Conservation (phyloP, 64 coral and sea anemone species). For the Anthopleura sola region DNA sequence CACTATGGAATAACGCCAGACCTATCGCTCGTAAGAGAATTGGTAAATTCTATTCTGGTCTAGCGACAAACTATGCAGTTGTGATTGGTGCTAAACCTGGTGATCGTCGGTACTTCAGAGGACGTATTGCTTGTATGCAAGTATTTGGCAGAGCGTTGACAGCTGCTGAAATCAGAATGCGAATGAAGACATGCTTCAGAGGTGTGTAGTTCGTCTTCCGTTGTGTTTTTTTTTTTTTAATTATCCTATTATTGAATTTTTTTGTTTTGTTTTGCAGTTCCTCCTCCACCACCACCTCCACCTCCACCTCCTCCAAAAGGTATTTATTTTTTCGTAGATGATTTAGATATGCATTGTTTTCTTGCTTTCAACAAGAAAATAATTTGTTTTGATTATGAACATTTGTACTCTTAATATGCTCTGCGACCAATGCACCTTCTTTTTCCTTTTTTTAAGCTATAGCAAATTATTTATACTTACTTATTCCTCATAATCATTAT, state of each 20-base stretch:
- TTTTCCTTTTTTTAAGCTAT: too few relatives aligned
- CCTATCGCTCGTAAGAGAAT: conserved; percentile 23
- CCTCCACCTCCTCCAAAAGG: not conserved
- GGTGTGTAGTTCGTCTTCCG: not conserved
- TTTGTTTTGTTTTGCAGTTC: conserved; percentile 5
- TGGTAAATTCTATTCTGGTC: conserved; percentile 27
- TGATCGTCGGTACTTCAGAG: conserved; percentile 45
- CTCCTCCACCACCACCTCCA: conserved; percentile 3
- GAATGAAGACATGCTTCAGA: conserved; percentile 49
- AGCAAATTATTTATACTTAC: not conserved
- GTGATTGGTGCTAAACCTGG: conserved; percentile 25
- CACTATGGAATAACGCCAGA: conserved; percentile 27
- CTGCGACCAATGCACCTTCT: too few relatives aligned
- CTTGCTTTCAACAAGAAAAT: too few relatives aligned
- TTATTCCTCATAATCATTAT: too few relatives aligned
- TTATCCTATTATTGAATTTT: not conserved
- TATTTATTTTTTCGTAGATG: too few relatives aligned
- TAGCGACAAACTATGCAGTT: conserved; percentile 35
- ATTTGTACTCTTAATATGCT: too few relatives aligned
- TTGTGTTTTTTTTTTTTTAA: too few relatives aligned
- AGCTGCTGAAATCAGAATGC: conserved; percentile 31
- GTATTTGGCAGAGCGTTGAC: conserved; percentile 38
- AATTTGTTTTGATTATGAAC: too few relatives aligned
- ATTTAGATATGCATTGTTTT: too few relatives aligned
- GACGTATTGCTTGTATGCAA: conserved; percentile 49